phyloP scores from a whole-genome alignment of 2,888 invertebrate genomes.

The Sicus ferrugineus region DNA sequence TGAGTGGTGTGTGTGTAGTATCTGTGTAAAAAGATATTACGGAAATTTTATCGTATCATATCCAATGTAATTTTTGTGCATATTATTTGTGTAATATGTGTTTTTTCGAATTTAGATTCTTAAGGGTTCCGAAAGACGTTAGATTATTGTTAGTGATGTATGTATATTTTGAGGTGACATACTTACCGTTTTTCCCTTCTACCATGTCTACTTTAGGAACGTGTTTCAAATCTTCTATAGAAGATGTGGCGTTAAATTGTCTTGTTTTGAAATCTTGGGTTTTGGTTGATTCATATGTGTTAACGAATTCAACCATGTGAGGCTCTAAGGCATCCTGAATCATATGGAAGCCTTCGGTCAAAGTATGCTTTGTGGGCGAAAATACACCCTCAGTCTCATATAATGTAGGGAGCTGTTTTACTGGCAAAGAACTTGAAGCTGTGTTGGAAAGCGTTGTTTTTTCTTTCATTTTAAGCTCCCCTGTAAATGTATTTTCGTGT shows the following conservation, averaged over 20 bases:
- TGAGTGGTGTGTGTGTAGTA: constrained; percentile 63
- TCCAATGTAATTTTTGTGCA: constrained; percentile 36
- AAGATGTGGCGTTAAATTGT: constrained; percentile 22
- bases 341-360: constrained; percentile 1
- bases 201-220: constrained; percentile 42
- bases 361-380: constrained; percentile 9
- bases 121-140: constrained; percentile 54
- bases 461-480: constrained; percentile 32
- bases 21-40: constrained; percentile 57
- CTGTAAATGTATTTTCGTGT: constrained; percentile 39
- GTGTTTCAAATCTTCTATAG: constrained; percentile 24
- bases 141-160: constrained; percentile 50
- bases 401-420: constrained; percentile 24
- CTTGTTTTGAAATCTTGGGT: constrained; percentile 25
- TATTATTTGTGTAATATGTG: constrained; percentile 55
- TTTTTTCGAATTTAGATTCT: constrained; percentile 46
- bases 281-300: constrained; percentile 27
- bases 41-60: constrained; percentile 42
- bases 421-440: constrained; percentile 36
- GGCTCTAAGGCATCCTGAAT: constrained; percentile 16
- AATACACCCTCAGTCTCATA: constrained; percentile 33
- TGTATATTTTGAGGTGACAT: constrained; percentile 42
- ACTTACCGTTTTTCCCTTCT: constrained; percentile 49
- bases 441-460: constrained; percentile 32
- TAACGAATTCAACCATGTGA: constrained; percentile 29